These are phyloP conservation scores for Dicrurus megarhynchus DNA, from an alignment of 2,113 vertebrate species.

Conservation along the genomic window DNA sequence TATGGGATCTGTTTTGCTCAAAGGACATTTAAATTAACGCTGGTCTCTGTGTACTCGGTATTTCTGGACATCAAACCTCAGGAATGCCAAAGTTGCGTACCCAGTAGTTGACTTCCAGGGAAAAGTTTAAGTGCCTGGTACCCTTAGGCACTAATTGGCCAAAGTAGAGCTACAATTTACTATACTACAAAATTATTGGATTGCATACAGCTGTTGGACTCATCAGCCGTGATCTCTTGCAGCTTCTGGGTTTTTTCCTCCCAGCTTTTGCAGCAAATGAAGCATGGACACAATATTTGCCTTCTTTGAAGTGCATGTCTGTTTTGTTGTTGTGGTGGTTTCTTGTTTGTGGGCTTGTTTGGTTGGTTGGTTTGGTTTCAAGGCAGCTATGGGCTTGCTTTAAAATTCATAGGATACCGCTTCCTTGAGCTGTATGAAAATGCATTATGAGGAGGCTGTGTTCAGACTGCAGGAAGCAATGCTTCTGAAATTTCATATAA, in stretches of 20 bases:
- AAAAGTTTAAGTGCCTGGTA: background rate
- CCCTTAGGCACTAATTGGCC: background rate
- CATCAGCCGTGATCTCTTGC: background rate
- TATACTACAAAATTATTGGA: too few relatives aligned
- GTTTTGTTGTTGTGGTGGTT: background rate
- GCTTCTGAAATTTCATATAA: background rate
- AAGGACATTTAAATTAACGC: background rate
- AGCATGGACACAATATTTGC: background rate
- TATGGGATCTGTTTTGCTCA: background rate
- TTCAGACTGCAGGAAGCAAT: background rate
- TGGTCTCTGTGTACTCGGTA: background rate
- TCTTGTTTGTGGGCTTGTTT: background rate
- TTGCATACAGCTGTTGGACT: background rate
- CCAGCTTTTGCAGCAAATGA: background rate
- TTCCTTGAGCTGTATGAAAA: background rate
- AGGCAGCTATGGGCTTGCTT: background rate
- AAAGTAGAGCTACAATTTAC: background rate
- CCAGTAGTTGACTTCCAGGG: background rate
- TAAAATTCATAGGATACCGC: background rate
- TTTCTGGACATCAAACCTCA: background rate
- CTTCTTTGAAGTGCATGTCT: background rate
- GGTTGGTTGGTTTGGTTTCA: background rate
- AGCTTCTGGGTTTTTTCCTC: fast-evolving
- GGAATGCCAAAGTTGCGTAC: background rate
- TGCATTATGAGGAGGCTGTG: background rate